Evolutionary conservation across 2,797 vertebrate species (phyloP).

Genomic region (Labroides dimidiatus): DNA sequence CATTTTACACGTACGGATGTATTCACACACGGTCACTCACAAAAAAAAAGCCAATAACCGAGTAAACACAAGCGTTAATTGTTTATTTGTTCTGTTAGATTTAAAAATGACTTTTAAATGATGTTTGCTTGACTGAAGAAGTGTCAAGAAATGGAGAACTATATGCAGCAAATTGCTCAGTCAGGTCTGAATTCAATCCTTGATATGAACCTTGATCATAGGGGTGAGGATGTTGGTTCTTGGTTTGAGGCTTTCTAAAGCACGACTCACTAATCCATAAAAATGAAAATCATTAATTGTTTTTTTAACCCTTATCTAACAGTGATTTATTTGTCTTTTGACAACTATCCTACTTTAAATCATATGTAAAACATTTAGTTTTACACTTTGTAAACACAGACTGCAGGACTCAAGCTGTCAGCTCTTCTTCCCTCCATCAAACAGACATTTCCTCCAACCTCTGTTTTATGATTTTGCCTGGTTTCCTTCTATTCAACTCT

Average conservation of each 20-base stretch:
- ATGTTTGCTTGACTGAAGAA: too few species aligned
- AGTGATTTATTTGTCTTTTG: conserved; percentile 35
- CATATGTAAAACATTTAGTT: conserved; percentile 28
- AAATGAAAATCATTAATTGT: not conserved
- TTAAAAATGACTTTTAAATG: not conserved
- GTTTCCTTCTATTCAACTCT: conserved; percentile 24
- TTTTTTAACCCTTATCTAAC: conserved; percentile 14
- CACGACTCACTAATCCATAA: conserved; percentile 1
- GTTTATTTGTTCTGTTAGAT: not conserved
- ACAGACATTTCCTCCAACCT: conserved; percentile 8
- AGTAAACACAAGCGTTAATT: not conserved
- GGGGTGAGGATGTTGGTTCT: too few species aligned
- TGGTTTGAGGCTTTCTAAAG: not conserved
- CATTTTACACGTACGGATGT: conserved; percentile 27
- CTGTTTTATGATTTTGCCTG: conserved; percentile 8
- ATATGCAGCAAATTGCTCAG: too few species aligned
- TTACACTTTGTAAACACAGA: conserved; percentile 49
- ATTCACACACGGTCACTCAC: not conserved
- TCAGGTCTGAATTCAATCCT: too few species aligned
- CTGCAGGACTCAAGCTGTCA: conserved; percentile 33
- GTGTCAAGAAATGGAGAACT: too few species aligned
- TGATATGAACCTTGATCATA: too few species aligned
- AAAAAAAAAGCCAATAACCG: not conserved
- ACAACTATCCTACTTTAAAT: conserved; percentile 48
- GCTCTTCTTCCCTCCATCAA: conserved; percentile 30